Conservation (phyloP, 2,888 invertebrate genomes). For the Platycnemis pennipes region DNA sequence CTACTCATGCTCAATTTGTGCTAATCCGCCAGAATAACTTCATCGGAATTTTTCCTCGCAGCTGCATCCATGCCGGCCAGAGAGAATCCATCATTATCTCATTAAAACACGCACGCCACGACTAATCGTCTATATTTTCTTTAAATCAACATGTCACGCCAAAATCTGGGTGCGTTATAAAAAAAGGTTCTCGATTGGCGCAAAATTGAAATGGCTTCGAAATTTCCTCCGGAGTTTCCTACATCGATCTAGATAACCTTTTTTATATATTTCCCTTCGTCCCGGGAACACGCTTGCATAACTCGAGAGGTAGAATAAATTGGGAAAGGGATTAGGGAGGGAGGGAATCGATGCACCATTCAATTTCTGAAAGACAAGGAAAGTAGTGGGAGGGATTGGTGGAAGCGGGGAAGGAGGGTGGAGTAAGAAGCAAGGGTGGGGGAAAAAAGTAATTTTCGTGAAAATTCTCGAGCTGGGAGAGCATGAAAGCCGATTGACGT, state of each 20-base stretch:
- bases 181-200: not conserved
- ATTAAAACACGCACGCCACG: not conserved
- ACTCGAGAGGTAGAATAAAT: not conserved
- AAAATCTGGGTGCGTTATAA: not conserved
- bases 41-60: too few species aligned
- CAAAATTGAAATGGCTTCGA: not conserved
- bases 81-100: not conserved
- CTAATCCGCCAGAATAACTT: too few species aligned
- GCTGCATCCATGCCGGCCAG: not conserved
- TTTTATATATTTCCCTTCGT: too few species aligned
- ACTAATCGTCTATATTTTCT: not conserved
- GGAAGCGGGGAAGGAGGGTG: not conserved
- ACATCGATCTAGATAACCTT: constrained; percentile 41
- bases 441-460: constrained; percentile 3
- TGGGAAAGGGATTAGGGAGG: not conserved
- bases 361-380: constrained; percentile 25
- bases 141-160: constrained; percentile 22
- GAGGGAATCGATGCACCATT: constrained; percentile 37
- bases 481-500: constrained; percentile 25
- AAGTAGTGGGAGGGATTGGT: not conserved
- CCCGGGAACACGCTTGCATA: not conserved
- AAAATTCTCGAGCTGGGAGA: not conserved
- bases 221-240: not conserved
- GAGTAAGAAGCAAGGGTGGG: not conserved
- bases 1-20: too few species aligned